Percentiles rank a stretch among this genome's conserved stretches.
Conservation (phyloP, 2,888 invertebrate species). For the Carterocephalus palaemon region DNA sequence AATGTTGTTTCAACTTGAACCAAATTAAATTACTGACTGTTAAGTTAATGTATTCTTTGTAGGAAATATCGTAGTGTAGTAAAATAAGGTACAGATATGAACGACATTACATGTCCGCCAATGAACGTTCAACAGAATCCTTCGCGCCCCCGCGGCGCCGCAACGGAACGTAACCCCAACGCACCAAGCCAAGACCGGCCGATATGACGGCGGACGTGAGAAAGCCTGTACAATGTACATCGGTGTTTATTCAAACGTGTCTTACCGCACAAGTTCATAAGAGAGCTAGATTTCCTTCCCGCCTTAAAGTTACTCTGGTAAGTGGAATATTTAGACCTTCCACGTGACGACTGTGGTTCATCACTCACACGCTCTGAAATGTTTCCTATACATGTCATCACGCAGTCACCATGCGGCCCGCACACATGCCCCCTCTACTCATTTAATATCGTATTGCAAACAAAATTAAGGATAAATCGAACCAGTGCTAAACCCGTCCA, state of each 20-base stretch:
- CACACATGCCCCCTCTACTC: slow-evolving; percentile 31
- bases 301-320: slow-evolving; percentile 92
- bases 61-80: too few relatives aligned
- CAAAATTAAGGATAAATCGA: slow-evolving; percentile 55
- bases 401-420: slow-evolving; percentile 56
- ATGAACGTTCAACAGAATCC: slow-evolving; percentile 20
- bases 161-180: slow-evolving; percentile 67
- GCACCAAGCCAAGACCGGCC: slow-evolving; percentile 63
- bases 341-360: slow-evolving; percentile 87
- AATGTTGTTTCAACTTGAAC: background rate
- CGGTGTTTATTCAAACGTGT: slow-evolving; percentile 62
- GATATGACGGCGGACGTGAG: slow-evolving; percentile 58
- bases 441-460: slow-evolving; percentile 43
- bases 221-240: slow-evolving; percentile 53
- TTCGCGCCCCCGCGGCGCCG: slow-evolving; percentile 37
- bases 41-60: too few relatives aligned
- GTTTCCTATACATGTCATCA: slow-evolving; percentile 75
- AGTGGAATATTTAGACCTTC: slow-evolving; percentile 90
- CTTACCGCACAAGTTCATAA: slow-evolving; percentile 98
- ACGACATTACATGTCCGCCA: background rate
- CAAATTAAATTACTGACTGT: too few relatives aligned
- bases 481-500: slow-evolving; percentile 29
- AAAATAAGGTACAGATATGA: background rate
- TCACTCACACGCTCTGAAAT: slow-evolving; percentile 91
- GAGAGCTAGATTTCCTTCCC: slow-evolving; percentile 94